phyloP scores from a whole-genome alignment of 2,797 vertebrate species.

The Poeciliopsis turneri region DNA sequence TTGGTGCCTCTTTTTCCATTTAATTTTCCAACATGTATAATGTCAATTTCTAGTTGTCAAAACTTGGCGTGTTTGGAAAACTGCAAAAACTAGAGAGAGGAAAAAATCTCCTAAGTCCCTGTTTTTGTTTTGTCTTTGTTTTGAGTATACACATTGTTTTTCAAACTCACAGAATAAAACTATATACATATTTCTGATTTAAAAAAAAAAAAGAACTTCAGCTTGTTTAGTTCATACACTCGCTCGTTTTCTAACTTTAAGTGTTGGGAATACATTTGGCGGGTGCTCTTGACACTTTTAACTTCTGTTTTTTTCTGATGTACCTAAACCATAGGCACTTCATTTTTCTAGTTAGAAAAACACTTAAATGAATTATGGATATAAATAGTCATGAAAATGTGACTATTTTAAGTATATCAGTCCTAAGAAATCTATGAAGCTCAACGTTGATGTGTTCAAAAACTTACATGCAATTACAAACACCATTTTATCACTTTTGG shows the following conservation, averaged over 20 bases:
- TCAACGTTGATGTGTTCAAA: neutral
- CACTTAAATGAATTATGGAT: neutral
- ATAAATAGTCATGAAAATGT: neutral
- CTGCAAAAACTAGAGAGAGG: neutral
- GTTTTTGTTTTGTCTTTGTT: neutral
- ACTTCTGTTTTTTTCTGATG: neutral
- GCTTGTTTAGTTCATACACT: neutral
- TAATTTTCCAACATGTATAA: neutral
- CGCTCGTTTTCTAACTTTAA: neutral
- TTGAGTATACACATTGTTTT: constrained; percentile 5
- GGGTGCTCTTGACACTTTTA: neutral
- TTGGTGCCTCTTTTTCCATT: constrained; percentile 3
- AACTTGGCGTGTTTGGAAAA: neutral
- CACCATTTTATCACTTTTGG: neutral
- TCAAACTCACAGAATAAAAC: neutral
- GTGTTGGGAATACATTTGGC: neutral
- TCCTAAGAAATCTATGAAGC: neutral
- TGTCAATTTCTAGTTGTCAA: neutral
- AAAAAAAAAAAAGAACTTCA: neutral
- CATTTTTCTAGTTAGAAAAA: neutral
- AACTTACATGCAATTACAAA: neutral
- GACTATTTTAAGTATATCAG: neutral
- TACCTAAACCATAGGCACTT: neutral
- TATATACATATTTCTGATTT: neutral
- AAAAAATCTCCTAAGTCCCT: neutral